Evolutionary conservation across 2,888 invertebrate genomes (phyloP), one percentile per base, ranked within the genome.

Genomic region (Ophraella communa): DNA sequence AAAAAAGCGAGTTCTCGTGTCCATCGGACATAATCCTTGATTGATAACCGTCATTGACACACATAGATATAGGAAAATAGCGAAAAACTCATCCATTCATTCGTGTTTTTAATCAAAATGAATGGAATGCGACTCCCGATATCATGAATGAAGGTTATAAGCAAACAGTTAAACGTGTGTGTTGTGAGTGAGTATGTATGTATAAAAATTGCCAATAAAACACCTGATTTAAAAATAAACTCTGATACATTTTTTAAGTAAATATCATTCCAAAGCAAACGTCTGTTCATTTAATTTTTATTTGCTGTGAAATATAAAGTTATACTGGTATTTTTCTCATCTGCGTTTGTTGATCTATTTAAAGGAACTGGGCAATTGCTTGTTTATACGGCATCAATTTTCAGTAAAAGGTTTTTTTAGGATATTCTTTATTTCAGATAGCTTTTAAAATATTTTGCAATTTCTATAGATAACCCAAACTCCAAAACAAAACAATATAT

Each of bases 211-310:
- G 8, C 24, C 24, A 55, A 55, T 55, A 42, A 55, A 24, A 44
- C 27, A 55, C 55, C 55, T 55, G 55, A 42, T 55, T 39, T 55
- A 55, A 55, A 55, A 55, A 55, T 55, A 55, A 44, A 42, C 42
- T 3, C 42, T 44, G 30, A 20, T 39, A 54, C 39, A 21, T 54
- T 39, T n/a, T n/a, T n/a, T n/a, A 39, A 21, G 44, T 55, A 44
- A 55, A 55, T 44, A 55, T 55, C 42, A 44, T 42, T 54, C 54
- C n/a, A 27, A 55, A 42, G 42, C 17, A 24, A 44, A 55, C 55
- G 8, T 5, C 21, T 45, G 21, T 45, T 45, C 45, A 45, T 45
- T 45, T 17, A 42, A 42, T 55, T 55, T 55, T 55, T 24, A 42
- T 24, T 55, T 55, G 42, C 24, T 55, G 14, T 4, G 44, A 42